phyloP scores from a whole-genome alignment of 2,888 invertebrate species.

The Candidula unifasciata region DNA sequence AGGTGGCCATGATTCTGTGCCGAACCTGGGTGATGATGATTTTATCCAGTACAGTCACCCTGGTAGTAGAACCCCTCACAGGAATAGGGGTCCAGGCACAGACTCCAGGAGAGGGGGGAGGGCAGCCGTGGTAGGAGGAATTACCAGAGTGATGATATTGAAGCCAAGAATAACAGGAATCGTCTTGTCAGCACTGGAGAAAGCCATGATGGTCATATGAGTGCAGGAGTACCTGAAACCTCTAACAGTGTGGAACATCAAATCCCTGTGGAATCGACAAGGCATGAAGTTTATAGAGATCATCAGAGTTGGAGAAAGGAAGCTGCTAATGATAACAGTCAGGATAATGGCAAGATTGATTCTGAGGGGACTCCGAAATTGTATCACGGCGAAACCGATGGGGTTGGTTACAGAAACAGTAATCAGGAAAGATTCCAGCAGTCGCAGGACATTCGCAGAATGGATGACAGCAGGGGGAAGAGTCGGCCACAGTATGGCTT shows the following conservation, averaged over 20 bases:
- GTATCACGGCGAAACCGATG: background rate
- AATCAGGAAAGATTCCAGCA: constrained; percentile 16
- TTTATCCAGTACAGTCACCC: constrained; percentile 31
- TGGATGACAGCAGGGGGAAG: constrained; percentile 23
- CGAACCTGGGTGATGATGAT: constrained; percentile 41
- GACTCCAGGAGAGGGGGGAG: constrained; percentile 29
- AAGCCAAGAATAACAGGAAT: constrained; percentile 31
- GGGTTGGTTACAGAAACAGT: constrained; percentile 11
- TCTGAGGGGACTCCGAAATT: constrained; percentile 9
- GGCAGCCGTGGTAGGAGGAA: constrained; percentile 17
- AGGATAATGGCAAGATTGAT: background rate
- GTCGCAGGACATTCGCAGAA: constrained; percentile 24
- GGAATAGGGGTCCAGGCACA: background rate
- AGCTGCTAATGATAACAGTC: background rate
- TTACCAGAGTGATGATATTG: constrained; percentile 25
- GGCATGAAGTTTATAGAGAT: background rate
- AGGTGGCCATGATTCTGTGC: constrained; percentile 46
- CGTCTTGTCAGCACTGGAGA: background rate
- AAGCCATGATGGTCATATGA: background rate
- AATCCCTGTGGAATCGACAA: constrained; percentile 26
- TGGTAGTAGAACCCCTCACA: background rate
- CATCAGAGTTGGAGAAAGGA: background rate
- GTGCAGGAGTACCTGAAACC: background rate
- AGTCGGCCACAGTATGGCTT: constrained; percentile 16
- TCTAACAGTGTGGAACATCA: constrained; percentile 20